These are phyloP conservation scores for Calephelis nemesis DNA, from an alignment of 1,140 invertebrate genomes.

Conservation along the genomic window DNA sequence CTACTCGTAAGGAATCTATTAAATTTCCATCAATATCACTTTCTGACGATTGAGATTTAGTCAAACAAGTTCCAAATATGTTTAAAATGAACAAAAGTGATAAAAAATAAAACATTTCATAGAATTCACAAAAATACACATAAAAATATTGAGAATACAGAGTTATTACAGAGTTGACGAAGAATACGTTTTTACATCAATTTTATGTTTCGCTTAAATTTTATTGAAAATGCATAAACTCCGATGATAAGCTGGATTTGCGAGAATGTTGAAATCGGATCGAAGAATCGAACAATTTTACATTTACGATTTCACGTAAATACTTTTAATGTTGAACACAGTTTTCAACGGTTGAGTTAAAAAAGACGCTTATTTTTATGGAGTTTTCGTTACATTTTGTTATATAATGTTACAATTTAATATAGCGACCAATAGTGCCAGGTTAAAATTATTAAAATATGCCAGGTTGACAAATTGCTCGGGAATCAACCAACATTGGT, in stretches of 20 bases:
- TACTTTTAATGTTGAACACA: conserved; percentile 13
- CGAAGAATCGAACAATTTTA: conserved; percentile 3
- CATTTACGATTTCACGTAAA: conserved; percentile 12
- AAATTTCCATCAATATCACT: conserved; percentile 42
- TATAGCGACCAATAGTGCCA: too few species aligned
- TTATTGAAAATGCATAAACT: conserved; percentile 69
- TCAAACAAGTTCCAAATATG: background rate
- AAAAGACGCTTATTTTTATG: background rate
- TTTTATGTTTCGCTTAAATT: conserved; percentile 47
- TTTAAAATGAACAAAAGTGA: conserved; percentile 26
- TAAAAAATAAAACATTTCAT: conserved; percentile 44
- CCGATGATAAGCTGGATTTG: conserved; percentile 50
- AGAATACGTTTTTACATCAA: conserved; percentile 37
- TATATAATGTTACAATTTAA: too few species aligned
- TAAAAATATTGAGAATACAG: too few species aligned
- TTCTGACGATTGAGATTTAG: conserved; percentile 22
- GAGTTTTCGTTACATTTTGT: too few species aligned
- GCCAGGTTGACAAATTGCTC: too few species aligned
- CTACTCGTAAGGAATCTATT: conserved; percentile 44
- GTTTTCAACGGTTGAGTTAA: background rate
- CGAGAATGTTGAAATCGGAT: conserved; percentile 21
- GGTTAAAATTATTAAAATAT: too few species aligned
- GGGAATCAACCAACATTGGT: too few species aligned
- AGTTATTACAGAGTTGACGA: background rate
- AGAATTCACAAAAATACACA: conserved; percentile 29